These are phyloP conservation scores for Chelonia mydas DNA, from an alignment of 2,797 vertebrate genomes.

Conservation along the genomic window DNA sequence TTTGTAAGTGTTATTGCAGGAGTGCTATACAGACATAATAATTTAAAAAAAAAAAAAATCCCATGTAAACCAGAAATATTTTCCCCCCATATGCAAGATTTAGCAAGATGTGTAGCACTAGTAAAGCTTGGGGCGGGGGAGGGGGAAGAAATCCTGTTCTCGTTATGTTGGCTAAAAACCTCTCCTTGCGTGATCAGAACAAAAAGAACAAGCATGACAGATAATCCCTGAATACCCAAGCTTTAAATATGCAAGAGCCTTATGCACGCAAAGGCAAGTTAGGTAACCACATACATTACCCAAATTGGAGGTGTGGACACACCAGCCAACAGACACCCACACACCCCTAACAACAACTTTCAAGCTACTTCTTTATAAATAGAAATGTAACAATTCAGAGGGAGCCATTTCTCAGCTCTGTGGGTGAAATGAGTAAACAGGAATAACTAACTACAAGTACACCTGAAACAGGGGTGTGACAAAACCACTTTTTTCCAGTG, in stretches of 20 bases:
- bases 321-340: not conserved
- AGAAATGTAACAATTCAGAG: not conserved
- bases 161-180: conserved; percentile 69
- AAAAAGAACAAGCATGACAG: conserved; percentile 87
- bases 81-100: not conserved
- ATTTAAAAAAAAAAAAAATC: not conserved
- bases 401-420: not conserved
- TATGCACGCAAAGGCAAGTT: conserved; percentile 87
- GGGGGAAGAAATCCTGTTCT: not conserved
- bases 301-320: conserved; percentile 53
- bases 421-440: not conserved
- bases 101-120: not conserved
- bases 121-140: not conserved
- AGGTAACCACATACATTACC: conserved; percentile 87
- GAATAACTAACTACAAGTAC: not conserved
- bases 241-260: conserved; percentile 94
- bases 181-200: conserved; percentile 89
- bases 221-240: conserved; percentile 90
- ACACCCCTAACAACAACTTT: not conserved
- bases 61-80: not conserved
- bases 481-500: not conserved
- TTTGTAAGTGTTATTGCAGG: not conserved
- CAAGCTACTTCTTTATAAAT: not conserved
- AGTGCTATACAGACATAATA: not conserved
- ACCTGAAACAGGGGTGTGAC: not conserved